Percentiles rank a stretch among this genome's conserved stretches.
Evolutionary conservation across 2,888 invertebrate species (phyloP).

Genomic region (Julus scanicus): DNA sequence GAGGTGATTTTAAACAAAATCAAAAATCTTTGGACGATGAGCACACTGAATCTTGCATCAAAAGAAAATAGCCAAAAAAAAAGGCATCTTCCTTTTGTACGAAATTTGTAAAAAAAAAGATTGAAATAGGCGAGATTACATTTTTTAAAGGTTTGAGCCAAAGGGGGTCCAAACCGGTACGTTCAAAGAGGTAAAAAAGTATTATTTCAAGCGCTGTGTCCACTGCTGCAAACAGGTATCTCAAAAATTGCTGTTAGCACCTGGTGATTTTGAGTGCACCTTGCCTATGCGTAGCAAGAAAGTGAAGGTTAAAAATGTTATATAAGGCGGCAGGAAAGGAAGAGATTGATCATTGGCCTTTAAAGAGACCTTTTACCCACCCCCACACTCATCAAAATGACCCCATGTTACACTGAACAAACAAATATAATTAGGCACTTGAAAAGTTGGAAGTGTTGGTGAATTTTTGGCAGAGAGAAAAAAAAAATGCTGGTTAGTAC

Average conservation of each 20-base stretch:
- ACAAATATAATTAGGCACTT: slow-evolving; percentile 7
- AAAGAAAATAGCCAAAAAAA: not conserved
- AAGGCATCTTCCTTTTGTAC: not conserved
- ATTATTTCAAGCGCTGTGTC: not conserved
- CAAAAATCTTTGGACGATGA: not conserved
- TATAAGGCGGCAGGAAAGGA: not conserved
- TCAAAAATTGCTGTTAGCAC: not conserved
- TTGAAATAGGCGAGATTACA: slow-evolving; percentile 14
- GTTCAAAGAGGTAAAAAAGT: not conserved
- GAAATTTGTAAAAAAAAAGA: slow-evolving; percentile 22
- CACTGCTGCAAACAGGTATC: slow-evolving; percentile 7
- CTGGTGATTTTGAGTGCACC: slow-evolving; percentile 17
- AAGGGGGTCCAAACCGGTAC: slow-evolving; percentile 35
- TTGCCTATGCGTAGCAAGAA: not conserved
- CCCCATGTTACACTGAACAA: not conserved
- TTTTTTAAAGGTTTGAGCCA: not conserved
- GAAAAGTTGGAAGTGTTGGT: not conserved
- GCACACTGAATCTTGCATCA: not conserved
- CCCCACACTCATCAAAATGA: not conserved
- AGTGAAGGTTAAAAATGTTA: slow-evolving; percentile 8
- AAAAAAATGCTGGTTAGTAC: too few relatives aligned
- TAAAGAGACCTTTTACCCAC: slow-evolving; percentile 13
- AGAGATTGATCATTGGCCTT: not conserved
- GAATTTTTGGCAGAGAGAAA: not conserved
- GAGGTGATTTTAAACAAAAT: not conserved